Evolutionary conservation across 2,888 invertebrate species (phyloP), one percentile per base, ranked within the genome.

Genomic region (Lottia scabra): DNA sequence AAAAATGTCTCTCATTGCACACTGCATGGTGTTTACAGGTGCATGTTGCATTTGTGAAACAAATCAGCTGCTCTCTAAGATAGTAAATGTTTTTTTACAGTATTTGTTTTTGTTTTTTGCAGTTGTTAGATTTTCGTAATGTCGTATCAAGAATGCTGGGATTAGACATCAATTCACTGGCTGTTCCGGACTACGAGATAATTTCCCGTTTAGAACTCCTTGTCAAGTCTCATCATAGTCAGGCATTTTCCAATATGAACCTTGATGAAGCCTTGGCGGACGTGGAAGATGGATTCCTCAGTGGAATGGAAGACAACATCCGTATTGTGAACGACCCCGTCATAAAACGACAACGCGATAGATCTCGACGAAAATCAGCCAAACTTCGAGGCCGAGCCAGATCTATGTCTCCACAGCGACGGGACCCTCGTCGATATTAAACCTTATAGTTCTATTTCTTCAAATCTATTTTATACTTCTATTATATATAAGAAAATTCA

Each of bases 181-280:
- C 90, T 13, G 87, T 90, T 12, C 89, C 90, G 2, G 89, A 90
- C 78, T 90, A 89, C 71, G 90, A 90, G 77, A 88, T 90, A 75
- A 89, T 90, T 69, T 82, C 88, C 5, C 86, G 90, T 5, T 81
- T 90, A 23, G 90, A 90, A 80, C 88, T 88, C 71, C 83, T 90
- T 27, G 87, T 90, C 72, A 84, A 88, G 48, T 86, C 88, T 16
- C 88, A 88, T 73, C 88, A 89, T 72, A 81, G 83, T 56, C 84
- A 87, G 67, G 81, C 87, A 6, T 83, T 86, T 72, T 86, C 86
- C 48, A 84, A 85, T 15, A 74, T 85, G 67, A 83, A 83, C 16
- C 79, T 89, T 64, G 88, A 88, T 67, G 84, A 84, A 46, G 86
- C 86, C 19, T 78, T 89, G 3, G 82, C 83, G 0, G 87, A 86